These are phyloP conservation scores for Tyrophagus putrescentiae DNA, from an alignment of 1,140 invertebrate species.

Conservation along the genomic window DNA sequence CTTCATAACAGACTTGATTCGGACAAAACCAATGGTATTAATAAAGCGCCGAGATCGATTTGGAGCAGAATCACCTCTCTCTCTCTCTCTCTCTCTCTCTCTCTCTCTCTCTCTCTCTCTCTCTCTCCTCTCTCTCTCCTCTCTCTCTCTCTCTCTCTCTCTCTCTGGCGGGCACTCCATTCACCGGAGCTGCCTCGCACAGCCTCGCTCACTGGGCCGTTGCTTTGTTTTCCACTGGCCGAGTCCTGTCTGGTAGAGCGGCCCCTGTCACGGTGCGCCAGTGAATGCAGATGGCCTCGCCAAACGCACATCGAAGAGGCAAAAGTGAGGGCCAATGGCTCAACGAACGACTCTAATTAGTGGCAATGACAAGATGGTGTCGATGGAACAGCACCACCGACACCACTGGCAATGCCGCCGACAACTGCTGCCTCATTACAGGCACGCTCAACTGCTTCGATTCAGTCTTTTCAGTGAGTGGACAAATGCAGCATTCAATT, in stretches of 20 bases:
- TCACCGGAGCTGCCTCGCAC: too few species aligned
- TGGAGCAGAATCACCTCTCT: background rate
- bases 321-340: background rate
- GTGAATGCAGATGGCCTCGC: constrained; percentile 7
- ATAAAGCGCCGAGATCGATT: constrained; percentile 9
- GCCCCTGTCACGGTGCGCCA: constrained; percentile 6
- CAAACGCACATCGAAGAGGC: background rate
- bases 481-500: too few species aligned
- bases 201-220: background rate
- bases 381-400: background rate
- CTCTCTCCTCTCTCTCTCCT: too few species aligned
- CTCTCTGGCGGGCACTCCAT: too few species aligned
- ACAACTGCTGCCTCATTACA: background rate
- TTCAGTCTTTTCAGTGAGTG: background rate
- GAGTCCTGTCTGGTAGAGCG: background rate
- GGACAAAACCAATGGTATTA: constrained; percentile 10
- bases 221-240: background rate
- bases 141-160: too few species aligned
- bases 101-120: too few species aligned
- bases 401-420: background rate
- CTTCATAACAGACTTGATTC: constrained; percentile 11
- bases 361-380: constrained; percentile 1
- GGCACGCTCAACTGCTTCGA: background rate
- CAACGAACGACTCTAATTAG: constrained; percentile 6
- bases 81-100: too few species aligned